Percentiles rank a stretch among this genome's conserved stretches.
Conservation (phyloP, 64 coral and sea anemone species). For the Dendronephthya gigantea region DNA sequence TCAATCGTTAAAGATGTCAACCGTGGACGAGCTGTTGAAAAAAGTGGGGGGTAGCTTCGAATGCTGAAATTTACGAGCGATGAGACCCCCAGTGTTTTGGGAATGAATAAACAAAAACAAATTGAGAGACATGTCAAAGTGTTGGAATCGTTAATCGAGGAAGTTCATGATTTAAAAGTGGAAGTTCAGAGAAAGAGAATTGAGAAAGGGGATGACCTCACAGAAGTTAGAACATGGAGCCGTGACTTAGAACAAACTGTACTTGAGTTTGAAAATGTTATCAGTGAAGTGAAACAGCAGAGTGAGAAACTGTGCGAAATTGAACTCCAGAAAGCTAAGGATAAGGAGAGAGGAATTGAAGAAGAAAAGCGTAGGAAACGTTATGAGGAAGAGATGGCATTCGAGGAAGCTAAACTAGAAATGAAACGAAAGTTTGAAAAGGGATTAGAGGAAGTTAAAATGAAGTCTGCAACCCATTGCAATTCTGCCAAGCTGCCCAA, state of each 20-base stretch:
- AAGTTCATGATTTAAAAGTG: slow-evolving; percentile 16
- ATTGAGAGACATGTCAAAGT: slow-evolving; percentile 10
- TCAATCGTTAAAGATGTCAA: too few species aligned
- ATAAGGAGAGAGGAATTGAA: neutral
- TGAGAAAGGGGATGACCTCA: neutral
- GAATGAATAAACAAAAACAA: neutral
- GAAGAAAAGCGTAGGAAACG: neutral
- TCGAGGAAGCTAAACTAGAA: slow-evolving; percentile 24
- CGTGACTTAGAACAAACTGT: neutral
- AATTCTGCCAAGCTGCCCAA: slow-evolving; percentile 20
- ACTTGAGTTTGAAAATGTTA: neutral
- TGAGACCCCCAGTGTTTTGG: slow-evolving; percentile 16
- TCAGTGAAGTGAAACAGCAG: slow-evolving; percentile 11
- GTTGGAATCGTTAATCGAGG: slow-evolving; percentile 14
- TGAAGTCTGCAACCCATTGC: neutral
- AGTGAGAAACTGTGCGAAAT: neutral
- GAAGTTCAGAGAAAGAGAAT: slow-evolving; percentile 14
- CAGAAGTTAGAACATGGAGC: slow-evolving; percentile 21
- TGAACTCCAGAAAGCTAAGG: neutral
- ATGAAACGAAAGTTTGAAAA: slow-evolving; percentile 12
- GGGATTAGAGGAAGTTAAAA: slow-evolving; percentile 13
- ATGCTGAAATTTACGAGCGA: slow-evolving; percentile 19
- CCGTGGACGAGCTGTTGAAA: slow-evolving; percentile 11
- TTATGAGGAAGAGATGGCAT: neutral
- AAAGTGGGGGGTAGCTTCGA: neutral